Evolutionary conservation across 2,888 invertebrate genomes (phyloP).

Genomic region (Rhyacophila evoluta): DNA sequence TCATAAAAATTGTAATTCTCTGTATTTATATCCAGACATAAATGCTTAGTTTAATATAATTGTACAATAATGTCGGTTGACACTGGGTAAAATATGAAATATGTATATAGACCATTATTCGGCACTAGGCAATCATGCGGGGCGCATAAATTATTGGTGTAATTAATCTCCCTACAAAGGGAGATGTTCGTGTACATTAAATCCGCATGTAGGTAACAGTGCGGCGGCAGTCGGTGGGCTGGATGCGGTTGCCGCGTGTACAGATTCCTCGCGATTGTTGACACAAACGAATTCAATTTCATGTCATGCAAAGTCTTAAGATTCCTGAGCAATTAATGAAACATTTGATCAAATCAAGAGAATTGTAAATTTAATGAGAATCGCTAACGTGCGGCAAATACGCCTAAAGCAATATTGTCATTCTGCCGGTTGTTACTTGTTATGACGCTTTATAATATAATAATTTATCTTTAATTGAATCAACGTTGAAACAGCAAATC

Average conservation of each 20-base stretch:
- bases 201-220: neutral
- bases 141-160: slow-evolving; percentile 19
- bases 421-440: too few relatives aligned
- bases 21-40: too few relatives aligned
- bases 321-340: neutral
- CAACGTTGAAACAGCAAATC: neutral
- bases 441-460: too few relatives aligned
- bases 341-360: slow-evolving; percentile 1
- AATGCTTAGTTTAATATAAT: too few relatives aligned
- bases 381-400: neutral
- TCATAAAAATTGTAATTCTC: too few relatives aligned
- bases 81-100: neutral
- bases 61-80: too few relatives aligned
- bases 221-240: neutral
- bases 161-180: neutral
- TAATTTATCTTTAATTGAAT: neutral
- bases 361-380: slow-evolving; percentile 9
- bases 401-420: neutral
- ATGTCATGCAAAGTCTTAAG: neutral
- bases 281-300: slow-evolving; percentile 16
- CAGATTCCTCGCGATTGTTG: slow-evolving; percentile 4
- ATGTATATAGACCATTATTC: neutral
- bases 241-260: neutral
- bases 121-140: neutral
- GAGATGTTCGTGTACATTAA: neutral